Evolutionary conservation across 2,797 vertebrate species (phyloP).

Genomic region (Chelidonichthys spinosus): DNA sequence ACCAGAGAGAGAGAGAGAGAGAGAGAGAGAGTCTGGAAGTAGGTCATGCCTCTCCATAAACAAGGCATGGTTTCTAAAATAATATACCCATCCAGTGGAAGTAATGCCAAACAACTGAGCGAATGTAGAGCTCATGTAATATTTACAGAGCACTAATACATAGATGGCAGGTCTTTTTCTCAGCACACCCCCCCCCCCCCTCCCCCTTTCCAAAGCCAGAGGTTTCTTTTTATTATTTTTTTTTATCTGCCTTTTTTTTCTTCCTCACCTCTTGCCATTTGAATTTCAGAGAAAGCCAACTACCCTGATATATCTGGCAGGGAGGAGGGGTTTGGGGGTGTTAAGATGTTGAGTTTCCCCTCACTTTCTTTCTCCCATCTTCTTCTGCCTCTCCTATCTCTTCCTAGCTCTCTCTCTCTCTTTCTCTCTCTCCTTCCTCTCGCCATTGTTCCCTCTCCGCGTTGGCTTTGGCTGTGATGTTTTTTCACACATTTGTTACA

Average conservation of each 20-base stretch:
- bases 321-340: slow-evolving; percentile 24
- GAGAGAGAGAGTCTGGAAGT: slow-evolving; percentile 75
- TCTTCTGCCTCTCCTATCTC: slow-evolving; percentile 26
- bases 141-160: slow-evolving; percentile 89
- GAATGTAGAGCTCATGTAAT: slow-evolving; percentile 88
- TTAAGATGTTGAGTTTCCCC: slow-evolving; percentile 56
- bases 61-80: slow-evolving; percentile 88
- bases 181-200: slow-evolving; percentile 25
- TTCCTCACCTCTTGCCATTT: slow-evolving; percentile 71
- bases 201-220: slow-evolving; percentile 57
- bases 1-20: slow-evolving; percentile 43
- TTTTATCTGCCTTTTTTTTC: slow-evolving; percentile 56
- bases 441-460: slow-evolving; percentile 46
- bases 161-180: slow-evolving; percentile 84
- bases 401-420: slow-evolving; percentile 3
- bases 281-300: slow-evolving; percentile 85
- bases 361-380: slow-evolving; percentile 46
- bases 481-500: slow-evolving; percentile 71
- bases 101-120: slow-evolving; percentile 84
- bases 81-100: slow-evolving; percentile 87
- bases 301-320: slow-evolving; percentile 76
- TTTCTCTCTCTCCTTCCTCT: slow-evolving; percentile 22
- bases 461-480: slow-evolving; percentile 62
- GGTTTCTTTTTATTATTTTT: slow-evolving; percentile 62
- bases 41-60: slow-evolving; percentile 85